Evolutionary conservation across 2,888 invertebrate species (phyloP).

Genomic region (Drosophila differens): DNA sequence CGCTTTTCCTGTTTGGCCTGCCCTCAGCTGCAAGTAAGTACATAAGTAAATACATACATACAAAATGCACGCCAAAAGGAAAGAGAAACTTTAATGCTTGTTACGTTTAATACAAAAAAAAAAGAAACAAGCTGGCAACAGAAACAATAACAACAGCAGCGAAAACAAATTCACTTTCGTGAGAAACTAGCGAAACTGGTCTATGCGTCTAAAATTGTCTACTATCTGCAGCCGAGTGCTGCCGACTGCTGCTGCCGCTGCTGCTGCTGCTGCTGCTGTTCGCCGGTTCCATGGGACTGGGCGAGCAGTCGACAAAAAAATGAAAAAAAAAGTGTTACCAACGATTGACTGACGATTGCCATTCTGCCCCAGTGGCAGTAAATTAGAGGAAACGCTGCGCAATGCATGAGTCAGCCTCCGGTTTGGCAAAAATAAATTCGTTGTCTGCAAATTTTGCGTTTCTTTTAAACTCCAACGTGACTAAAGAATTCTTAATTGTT

Average conservation of each 20-base stretch:
- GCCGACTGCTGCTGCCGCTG: conserved; percentile 15
- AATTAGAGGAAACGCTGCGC: conserved; percentile 35
- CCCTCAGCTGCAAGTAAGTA: conserved; percentile 54
- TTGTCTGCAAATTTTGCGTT: conserved; percentile 32
- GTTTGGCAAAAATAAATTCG: conserved; percentile 40
- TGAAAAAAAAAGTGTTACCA: conserved; percentile 9
- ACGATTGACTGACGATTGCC: conserved; percentile 6
- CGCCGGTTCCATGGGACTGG: conserved; percentile 30
- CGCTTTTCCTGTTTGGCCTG: conserved; percentile 60
- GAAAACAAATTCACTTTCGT: conserved; percentile 82
- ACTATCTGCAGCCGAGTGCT: conserved; percentile 28
- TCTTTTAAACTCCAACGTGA: background rate
- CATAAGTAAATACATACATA: background rate
- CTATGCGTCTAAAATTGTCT: conserved; percentile 46
- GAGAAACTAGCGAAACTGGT: conserved; percentile 82
- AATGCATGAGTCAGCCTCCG: conserved; percentile 57
- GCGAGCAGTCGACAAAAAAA: conserved; percentile 17
- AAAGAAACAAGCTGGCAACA: conserved; percentile 4
- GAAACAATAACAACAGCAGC: conserved; percentile 25
- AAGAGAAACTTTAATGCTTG: conserved; percentile 69
- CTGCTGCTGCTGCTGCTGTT: conserved; percentile 11
- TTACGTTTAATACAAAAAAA: conserved; percentile 54
- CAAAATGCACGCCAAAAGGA: conserved; percentile 45
- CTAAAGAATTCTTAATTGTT: background rate
- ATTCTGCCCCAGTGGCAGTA: conserved; percentile 38